Evolutionary conservation across 2,113 vertebrate species (phyloP).

Genomic region (Dipodomys merriami): DNA sequence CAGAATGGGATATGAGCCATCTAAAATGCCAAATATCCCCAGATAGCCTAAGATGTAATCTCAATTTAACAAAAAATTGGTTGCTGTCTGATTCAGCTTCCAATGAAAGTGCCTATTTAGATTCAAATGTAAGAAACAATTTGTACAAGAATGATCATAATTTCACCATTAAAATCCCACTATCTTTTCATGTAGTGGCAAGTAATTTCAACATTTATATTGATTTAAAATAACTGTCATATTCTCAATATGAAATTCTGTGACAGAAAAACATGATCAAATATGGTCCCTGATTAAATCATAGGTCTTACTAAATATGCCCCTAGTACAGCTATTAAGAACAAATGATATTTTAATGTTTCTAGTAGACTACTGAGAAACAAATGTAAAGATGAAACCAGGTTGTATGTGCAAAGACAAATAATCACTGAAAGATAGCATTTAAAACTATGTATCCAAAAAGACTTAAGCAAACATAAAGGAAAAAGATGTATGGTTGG

Average conservation of each 20-base stretch:
- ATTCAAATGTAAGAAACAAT: background rate
- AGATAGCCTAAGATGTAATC: background rate
- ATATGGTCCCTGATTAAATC: background rate
- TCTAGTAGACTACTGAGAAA: background rate
- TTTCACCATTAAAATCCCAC: background rate
- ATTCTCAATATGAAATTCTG: background rate
- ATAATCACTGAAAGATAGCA: background rate
- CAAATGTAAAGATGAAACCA: background rate
- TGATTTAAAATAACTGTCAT: background rate
- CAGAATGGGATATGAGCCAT: background rate
- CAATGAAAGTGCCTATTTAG: background rate
- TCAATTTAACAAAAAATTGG: background rate
- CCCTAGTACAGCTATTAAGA: background rate
- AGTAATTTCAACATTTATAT: background rate
- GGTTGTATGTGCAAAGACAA: background rate
- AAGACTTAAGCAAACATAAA: background rate
- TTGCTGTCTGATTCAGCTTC: background rate
- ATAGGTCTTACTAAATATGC: background rate
- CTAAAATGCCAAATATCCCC: background rate
- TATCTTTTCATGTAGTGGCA: background rate
- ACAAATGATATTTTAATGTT: background rate
- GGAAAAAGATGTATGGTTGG: background rate
- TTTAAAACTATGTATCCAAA: background rate
- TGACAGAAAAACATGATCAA: background rate
- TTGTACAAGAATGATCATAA: constrained; percentile 12